Conservation (phyloP, 2,113 vertebrate genomes). For the Amblyornis subalaris region DNA sequence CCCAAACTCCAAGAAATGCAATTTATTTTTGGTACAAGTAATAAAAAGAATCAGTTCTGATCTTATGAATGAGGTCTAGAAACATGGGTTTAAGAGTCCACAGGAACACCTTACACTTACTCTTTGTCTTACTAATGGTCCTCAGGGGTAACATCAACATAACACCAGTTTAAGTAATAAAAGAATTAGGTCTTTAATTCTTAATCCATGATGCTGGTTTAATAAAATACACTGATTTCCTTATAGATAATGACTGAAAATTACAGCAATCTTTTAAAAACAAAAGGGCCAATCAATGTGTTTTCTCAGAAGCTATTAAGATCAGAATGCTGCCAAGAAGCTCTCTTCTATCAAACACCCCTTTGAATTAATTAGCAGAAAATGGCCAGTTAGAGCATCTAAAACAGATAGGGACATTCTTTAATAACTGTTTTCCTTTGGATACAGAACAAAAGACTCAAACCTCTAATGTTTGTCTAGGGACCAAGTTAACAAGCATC, state of each 20-base stretch:
- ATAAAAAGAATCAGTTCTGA: neutral
- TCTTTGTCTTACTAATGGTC: neutral
- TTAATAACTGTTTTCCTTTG: neutral
- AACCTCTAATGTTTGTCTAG: neutral
- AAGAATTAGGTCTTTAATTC: constrained; percentile 27
- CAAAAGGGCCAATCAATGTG: constrained; percentile 26
- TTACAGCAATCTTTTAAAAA: constrained; percentile 33
- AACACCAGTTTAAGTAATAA: neutral
- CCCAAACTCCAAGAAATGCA: neutral
- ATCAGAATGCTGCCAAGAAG: constrained; percentile 30
- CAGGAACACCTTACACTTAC: neutral
- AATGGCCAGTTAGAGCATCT: neutral
- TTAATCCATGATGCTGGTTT: constrained; percentile 12
- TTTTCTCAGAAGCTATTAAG: constrained; percentile 53
- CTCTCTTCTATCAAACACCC: neutral
- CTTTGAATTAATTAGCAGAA: constrained; percentile 26
- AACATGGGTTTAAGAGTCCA: neutral
- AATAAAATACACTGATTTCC: constrained; percentile 37
- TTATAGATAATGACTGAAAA: constrained; percentile 26
- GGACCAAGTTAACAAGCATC: neutral
- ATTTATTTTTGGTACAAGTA: neutral
- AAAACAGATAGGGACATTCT: neutral
- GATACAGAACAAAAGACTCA: neutral
- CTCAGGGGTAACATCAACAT: neutral
- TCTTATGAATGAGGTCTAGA: neutral